A percentile compares a stretch with the other conserved stretches of the same genome.
phyloP scores from a whole-genome alignment of 2,797 vertebrate genomes.

The Gila robusta region DNA sequence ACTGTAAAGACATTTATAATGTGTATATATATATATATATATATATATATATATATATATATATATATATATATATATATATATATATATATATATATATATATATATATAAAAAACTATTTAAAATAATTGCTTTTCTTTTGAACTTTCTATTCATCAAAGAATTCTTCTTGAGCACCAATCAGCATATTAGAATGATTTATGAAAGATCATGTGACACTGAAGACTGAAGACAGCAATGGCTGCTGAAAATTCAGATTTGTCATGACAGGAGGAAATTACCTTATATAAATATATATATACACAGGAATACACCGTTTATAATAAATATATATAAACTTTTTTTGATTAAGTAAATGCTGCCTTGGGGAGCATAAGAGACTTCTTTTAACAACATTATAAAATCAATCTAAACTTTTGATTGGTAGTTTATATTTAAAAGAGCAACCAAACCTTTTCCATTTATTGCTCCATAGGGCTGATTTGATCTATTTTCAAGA shows the following conservation, averaged over 20 bases:
- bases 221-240: too few species aligned
- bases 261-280: not conserved
- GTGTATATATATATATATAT: too few species aligned
- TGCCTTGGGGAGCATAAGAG: not conserved
- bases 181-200: not conserved
- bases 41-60: too few species aligned
- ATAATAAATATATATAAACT: not conserved
- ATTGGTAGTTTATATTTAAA: not conserved
- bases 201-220: not conserved
- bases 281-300: not conserved
- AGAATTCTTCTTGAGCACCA: not conserved
- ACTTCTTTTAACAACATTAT: not conserved
- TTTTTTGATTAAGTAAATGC: not conserved
- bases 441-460: not conserved
- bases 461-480: not conserved
- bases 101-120: not conserved
- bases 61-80: too few species aligned
- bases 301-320: too few species aligned
- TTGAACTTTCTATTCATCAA: not conserved
- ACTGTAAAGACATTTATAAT: not conserved
- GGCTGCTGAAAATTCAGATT: not conserved
- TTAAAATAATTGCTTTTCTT: not conserved
- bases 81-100: too few species aligned
- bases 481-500: not conserved
- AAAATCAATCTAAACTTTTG: not conserved